phyloP scores from a whole-genome alignment of 1,140 invertebrate species.

The Prorops nasuta region DNA sequence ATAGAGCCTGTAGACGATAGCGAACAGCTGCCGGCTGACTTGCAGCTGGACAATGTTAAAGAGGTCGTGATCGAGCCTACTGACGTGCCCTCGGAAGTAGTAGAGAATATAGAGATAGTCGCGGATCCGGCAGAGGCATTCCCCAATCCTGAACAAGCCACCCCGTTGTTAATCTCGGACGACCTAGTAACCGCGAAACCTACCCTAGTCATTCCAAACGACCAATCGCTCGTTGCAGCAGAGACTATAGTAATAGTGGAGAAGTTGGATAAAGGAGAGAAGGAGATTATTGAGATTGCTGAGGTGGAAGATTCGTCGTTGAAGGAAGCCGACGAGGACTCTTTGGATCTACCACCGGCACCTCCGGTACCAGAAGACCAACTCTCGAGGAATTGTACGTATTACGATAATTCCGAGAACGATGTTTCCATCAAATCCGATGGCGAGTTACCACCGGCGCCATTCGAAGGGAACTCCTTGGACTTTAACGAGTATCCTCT shows the following conservation, averaged over 20 bases:
- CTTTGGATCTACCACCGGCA: background rate
- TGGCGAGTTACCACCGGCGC: conserved; percentile 17
- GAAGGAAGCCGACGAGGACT: background rate
- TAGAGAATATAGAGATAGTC: no score
- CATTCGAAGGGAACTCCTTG: background rate
- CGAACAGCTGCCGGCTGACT: no score
- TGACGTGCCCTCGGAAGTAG: no score
- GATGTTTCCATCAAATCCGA: no score
- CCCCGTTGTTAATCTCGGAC: no score
- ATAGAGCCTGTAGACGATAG: no score
- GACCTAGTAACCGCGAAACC: conserved; percentile 26
- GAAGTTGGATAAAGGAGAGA: background rate
- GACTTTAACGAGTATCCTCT: conserved; percentile 20
- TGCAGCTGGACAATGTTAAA: no score
- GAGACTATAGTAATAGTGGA: background rate
- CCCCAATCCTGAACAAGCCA: no score
- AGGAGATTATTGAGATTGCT: background rate
- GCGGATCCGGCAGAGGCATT: no score
- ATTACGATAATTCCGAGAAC: background rate
- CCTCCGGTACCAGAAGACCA: background rate
- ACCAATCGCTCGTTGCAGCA: conserved; percentile 4
- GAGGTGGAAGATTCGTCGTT: conserved; percentile 5
- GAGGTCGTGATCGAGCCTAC: background rate
- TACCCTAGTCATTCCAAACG: conserved; percentile 25
- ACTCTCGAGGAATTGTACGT: background rate